A percentile compares a stretch with the other conserved stretches of the same genome.
These are phyloP conservation scores for Takifugu ocellatus DNA, from an alignment of 2,797 vertebrate genomes.

Conservation along the genomic window DNA sequence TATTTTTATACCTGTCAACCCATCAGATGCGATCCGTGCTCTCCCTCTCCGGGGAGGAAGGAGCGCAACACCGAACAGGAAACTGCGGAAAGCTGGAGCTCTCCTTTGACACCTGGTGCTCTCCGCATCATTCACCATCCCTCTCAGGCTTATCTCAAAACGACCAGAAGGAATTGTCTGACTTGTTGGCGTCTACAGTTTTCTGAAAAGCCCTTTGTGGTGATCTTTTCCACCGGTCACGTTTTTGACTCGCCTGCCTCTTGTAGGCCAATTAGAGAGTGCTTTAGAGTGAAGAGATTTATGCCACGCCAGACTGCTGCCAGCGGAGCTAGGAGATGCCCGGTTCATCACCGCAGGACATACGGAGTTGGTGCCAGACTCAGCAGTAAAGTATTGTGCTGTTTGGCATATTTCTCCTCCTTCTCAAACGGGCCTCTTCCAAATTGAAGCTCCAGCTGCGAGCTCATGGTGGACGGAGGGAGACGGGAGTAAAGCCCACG, in stretches of 20 bases:
- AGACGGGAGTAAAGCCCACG: constrained; percentile 37
- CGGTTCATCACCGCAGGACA: constrained; percentile 53
- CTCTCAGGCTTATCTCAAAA: constrained; percentile 44
- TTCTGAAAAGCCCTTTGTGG: constrained; percentile 15
- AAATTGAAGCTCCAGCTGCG: constrained; percentile 52
- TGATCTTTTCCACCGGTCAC: constrained; percentile 16
- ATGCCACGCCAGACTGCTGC: constrained; percentile 35
- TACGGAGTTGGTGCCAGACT: constrained; percentile 41
- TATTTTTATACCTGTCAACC: constrained; percentile 38
- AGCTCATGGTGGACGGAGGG: constrained; percentile 48
- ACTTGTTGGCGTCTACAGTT: constrained; percentile 14
- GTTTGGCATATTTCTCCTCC: constrained; percentile 49
- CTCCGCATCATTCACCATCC: constrained; percentile 35
- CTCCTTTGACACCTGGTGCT: constrained; percentile 46
- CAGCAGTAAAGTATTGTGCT: constrained; percentile 49
- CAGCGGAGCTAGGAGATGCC: constrained; percentile 42
- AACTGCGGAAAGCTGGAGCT: constrained; percentile 38
- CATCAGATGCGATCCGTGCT: constrained; percentile 26
- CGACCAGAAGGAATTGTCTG: constrained; percentile 10
- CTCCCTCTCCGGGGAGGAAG: constrained; percentile 41
- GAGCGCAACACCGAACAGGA: constrained; percentile 42
- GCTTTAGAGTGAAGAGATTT: constrained; percentile 35
- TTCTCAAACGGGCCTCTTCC: constrained; percentile 47
- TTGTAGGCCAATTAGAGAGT: constrained; percentile 14
- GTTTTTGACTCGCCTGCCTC: constrained; percentile 11